Base-by-base conservation (phyloP, 1,140 invertebrate species). In the Neodiprion fabricii region DNA sequence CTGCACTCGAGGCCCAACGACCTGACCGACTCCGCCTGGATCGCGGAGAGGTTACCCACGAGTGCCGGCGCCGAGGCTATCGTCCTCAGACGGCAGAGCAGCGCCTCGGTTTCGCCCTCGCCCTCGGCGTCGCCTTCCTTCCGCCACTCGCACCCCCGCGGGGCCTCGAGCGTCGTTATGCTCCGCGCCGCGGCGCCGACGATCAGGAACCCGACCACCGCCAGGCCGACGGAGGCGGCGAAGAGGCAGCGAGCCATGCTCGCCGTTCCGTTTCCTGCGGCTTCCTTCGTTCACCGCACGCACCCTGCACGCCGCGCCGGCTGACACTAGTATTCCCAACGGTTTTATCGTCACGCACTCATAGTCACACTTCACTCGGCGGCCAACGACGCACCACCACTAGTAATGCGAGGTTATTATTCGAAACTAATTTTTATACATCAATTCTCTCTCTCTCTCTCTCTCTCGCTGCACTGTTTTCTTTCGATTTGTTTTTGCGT, bases 1-100 rank as follows among this genome's bases (percentile, higher is more conserved):
- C 92, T 95, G 85, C 95, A 96, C 84, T 95, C 92, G 65, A 96
- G 89, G 78, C 90, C 90, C 70, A 96, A 85, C 12, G 92, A 91
- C 71, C 90, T 90, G 40, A 95, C 90, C 76, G 92, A 90, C 79
- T 95, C 93, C 50, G 91, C 89, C 79, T 91, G 91, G 61, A 91
- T 92, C 75, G 90, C 87, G 76, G 92, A 92, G 61, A 95, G 89
- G 79, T 94, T 94, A 72, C 91, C 91, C 69, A 95, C 87, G 48
- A 95, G 88, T 72, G 91, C 87, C 81, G 93, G 91, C 74, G 93
- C 93, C 79, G 91, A 92, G 79, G 91, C 91, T 82, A 95, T 93
- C 14, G 93, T 94, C 71, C 92, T 88, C 74, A 95, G 86, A 76
- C 91, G 91, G 87, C 95, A 96, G n/a, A 91, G 88, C 50, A 95